These are phyloP conservation scores for Cydia splendana DNA, from an alignment of 1,140 invertebrate species.

Conservation along the genomic window DNA sequence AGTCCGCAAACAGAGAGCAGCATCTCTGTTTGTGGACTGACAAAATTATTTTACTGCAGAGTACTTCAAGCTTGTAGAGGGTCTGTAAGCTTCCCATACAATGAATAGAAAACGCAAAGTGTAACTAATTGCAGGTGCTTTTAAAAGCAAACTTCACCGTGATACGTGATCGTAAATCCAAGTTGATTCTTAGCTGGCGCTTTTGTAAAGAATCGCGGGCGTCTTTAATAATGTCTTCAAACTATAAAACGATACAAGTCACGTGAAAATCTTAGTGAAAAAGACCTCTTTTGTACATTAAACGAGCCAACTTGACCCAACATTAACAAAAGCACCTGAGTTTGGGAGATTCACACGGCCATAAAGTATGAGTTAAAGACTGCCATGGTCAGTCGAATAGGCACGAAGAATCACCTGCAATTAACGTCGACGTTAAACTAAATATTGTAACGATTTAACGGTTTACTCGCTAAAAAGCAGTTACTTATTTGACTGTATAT, in stretches of 20 bases:
- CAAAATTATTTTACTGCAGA: background rate
- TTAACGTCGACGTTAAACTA: constrained; percentile 7
- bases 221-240: background rate
- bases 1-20: background rate
- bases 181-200: background rate
- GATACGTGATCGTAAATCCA: constrained; percentile 22
- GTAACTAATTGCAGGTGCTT: constrained; percentile 24
- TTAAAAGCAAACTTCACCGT: constrained; percentile 8
- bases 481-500: background rate
- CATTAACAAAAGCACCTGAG: constrained; percentile 18
- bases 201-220: constrained; percentile 9
- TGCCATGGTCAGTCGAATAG: constrained; percentile 7
- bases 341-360: constrained; percentile 23
- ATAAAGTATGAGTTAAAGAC: constrained; percentile 28
- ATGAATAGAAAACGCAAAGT: constrained; percentile 11
- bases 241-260: background rate
- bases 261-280: background rate
- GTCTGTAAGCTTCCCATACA: background rate
- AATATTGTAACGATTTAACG: constrained; percentile 11
- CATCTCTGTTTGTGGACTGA: too few species aligned
- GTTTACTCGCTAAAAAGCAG: background rate
- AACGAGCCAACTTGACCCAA: background rate
- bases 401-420: constrained; percentile 1
- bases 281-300: background rate
- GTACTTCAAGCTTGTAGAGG: background rate